Base-by-base conservation (phyloP, 2,888 invertebrate genomes). In the Cheilosia vulpina region DNA sequence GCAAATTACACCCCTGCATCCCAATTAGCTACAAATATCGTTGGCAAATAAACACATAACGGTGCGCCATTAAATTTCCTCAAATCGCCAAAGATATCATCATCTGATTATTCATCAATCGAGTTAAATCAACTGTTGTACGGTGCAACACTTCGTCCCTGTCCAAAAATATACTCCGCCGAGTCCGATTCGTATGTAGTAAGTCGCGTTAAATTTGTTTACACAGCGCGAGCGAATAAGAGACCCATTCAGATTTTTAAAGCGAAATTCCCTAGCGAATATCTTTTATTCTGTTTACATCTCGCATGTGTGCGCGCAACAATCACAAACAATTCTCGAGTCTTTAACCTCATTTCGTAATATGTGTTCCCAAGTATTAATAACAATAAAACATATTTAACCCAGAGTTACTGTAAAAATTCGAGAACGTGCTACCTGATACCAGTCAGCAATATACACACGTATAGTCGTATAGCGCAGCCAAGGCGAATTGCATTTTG, bases 301-400 rank as follows among this genome's bases (percentile, higher is more conserved):
- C 31, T 60, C 76, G 58, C 71, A 52, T 65, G 72, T 83, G 72
- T 83, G 63, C 57, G 65, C 62, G 53, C 69, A 81, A 77, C 85
- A 85, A 85, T 81, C 71, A 81, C 81, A 85, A 85, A 81, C 76
- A 85, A 77, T 81, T 71, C 72, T 68, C 81, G 76, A 85, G 85
- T 81, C 85, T 85, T 85, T 85, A 85, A 85, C 85, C 85, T 77
- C 85, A 72, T 85, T 85, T 85, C 85, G 85, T 81, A 85, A 85
- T 85, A 85, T 76, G 81, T 65, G 85, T 81, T 85, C 85, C 81
- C 85, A 77, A 77, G 76, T 85, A 81, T 81, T 85, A 76, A 85
- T 77, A 77, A 85, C 81, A 85, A 85, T 85, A 85, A 85, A 81
- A 85, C 81, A 85, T 77, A 85, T 85, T 85, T 85, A 85, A 84